These are phyloP conservation scores for Tetranychus piercei DNA, from an alignment of 2,888 invertebrate genomes.

Conservation along the genomic window DNA sequence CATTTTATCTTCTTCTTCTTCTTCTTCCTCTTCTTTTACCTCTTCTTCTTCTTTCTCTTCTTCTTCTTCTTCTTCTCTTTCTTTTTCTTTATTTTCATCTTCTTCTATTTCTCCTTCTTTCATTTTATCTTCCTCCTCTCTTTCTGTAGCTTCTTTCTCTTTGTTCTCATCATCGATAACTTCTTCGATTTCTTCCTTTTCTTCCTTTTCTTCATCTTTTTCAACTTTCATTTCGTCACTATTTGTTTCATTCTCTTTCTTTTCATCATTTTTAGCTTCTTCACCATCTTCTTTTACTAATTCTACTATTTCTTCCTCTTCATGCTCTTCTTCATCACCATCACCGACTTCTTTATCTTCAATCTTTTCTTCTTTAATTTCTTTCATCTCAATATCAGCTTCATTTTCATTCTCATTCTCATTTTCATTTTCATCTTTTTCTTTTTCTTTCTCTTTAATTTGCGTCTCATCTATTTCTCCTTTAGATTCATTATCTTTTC, in stretches of 20 bases:
- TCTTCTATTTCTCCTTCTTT: constrained; percentile 30
- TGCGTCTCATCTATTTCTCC: too few species aligned
- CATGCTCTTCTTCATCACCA: constrained; percentile 13
- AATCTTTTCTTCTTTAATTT: constrained; percentile 21
- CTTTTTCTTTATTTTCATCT: neutral
- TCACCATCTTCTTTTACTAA: constrained; percentile 3
- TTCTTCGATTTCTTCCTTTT: constrained; percentile 16
- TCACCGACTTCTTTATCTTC: constrained; percentile 24
- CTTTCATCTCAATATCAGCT: constrained; percentile 17
- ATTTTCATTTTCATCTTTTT: neutral
- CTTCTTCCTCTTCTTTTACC: neutral
- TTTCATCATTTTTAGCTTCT: neutral
- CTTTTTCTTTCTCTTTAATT: neutral
- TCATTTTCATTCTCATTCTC: constrained; percentile 1
- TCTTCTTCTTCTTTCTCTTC: neutral
- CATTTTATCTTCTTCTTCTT: neutral
- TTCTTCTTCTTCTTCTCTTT: constrained; percentile 2
- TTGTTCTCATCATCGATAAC: neutral
- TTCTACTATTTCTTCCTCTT: constrained; percentile 25
- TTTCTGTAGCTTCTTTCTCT: constrained; percentile 3
- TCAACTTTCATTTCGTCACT: constrained; percentile 16
- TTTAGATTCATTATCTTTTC: too few species aligned
- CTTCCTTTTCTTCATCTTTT: neutral
- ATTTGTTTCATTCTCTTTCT: constrained; percentile 13
- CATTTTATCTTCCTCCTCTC: constrained; percentile 21